phyloP scores from a whole-genome alignment of 2,888 invertebrate species.

The Altica lythri region DNA sequence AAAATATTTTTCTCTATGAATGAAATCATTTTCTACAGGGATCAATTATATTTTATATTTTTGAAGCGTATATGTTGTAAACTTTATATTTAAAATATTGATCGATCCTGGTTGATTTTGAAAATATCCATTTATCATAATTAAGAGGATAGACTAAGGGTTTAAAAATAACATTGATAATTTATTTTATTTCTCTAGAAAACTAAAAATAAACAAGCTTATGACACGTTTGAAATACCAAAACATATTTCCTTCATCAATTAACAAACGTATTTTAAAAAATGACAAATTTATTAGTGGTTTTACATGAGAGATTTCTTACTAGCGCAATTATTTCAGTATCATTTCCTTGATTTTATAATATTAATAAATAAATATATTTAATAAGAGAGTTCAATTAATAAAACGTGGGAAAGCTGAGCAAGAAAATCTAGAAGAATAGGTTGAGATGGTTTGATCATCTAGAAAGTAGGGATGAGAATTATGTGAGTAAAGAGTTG shows the following conservation, averaged over 20 bases:
- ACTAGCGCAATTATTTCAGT: too few relatives aligned
- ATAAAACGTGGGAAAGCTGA: too few relatives aligned
- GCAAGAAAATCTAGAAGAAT: too few relatives aligned
- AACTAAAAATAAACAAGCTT: slow-evolving; percentile 28
- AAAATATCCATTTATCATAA: slow-evolving; percentile 29
- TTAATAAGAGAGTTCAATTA: too few relatives aligned
- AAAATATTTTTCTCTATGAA: slow-evolving; percentile 8
- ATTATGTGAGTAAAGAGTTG: too few relatives aligned
- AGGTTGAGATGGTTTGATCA: too few relatives aligned
- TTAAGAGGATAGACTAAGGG: slow-evolving; percentile 2
- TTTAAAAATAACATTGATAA: slow-evolving; percentile 31
- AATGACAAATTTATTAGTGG: too few relatives aligned
- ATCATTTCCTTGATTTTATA: too few relatives aligned
- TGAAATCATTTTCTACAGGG: slow-evolving; percentile 1
- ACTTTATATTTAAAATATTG: neutral
- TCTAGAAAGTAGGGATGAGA: too few relatives aligned
- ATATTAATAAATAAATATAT: too few relatives aligned
- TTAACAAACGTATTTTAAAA: too few relatives aligned
- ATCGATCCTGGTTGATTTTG: slow-evolving; percentile 1
- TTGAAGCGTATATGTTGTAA: neutral
- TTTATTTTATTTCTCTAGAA: slow-evolving; percentile 16
- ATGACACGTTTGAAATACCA: slow-evolving; percentile 20
- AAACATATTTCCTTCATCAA: slow-evolving; percentile 13
- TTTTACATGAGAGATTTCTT: too few relatives aligned
- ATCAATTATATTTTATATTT: slow-evolving; percentile 3